These are phyloP conservation scores for Lutjanus argentimaculatus DNA, from an alignment of 2,797 vertebrate genomes.

Conservation along the genomic window DNA sequence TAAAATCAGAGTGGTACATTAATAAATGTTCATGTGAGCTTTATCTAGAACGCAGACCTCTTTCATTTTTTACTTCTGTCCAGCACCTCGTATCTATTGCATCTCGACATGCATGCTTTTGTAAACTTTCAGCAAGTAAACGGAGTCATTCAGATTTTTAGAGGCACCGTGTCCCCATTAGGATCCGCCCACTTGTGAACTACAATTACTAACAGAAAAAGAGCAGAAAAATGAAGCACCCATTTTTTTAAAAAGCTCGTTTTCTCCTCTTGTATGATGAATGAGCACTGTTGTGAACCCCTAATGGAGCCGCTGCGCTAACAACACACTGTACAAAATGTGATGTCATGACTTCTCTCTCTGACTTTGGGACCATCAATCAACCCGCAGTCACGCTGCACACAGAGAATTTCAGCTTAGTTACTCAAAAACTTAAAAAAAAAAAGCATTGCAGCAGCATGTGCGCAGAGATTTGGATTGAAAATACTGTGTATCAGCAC, in stretches of 20 bases:
- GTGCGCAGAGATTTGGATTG: constrained; percentile 12
- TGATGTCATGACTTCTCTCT: constrained; percentile 68
- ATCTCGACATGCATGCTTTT: too few species aligned
- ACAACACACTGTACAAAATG: constrained; percentile 49
- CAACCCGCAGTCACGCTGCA: constrained; percentile 38
- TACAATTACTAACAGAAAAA: background rate
- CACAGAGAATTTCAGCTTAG: constrained; percentile 28
- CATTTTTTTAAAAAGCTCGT: constrained; percentile 28
- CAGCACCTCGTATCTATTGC: too few species aligned
- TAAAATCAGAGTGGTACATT: too few species aligned
- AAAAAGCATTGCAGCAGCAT: constrained; percentile 26
- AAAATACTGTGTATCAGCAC: constrained; percentile 43
- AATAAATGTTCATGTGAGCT: too few species aligned
- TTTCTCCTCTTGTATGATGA: constrained; percentile 48
- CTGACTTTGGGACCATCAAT: constrained; percentile 62
- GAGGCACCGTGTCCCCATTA: background rate
- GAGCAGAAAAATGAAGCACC: constrained; percentile 11
- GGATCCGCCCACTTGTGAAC: constrained; percentile 4
- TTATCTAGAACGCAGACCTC: too few species aligned
- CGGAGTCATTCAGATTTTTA: constrained; percentile 21
- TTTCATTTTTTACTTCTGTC: too few species aligned
- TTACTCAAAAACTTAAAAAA: constrained; percentile 31
- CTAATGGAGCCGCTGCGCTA: constrained; percentile 44
- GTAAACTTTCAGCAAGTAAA: constrained; percentile 5
- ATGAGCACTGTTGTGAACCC: constrained; percentile 35